These are phyloP conservation scores for Sinocyclocheilus grahami DNA, from an alignment of 2,113 vertebrate genomes.

Conservation along the genomic window DNA sequence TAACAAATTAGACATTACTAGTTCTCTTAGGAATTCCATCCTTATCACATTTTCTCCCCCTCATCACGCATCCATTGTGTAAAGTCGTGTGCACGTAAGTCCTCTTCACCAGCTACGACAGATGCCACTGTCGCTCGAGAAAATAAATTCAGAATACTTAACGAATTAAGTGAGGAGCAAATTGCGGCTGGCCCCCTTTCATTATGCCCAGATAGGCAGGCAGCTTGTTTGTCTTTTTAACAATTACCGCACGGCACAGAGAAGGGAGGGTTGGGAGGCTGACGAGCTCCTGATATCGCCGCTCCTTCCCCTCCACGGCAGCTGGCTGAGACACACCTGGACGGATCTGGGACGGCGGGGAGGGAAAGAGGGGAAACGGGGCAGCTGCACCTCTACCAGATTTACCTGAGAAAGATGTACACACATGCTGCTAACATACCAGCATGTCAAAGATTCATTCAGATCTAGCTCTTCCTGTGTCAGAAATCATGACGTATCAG, in stretches of 20 bases:
- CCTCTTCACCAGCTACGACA: slow-evolving; percentile 74
- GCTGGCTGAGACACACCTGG: slow-evolving; percentile 80
- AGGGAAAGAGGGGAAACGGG: slow-evolving; percentile 32
- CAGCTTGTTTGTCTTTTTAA: slow-evolving; percentile 80
- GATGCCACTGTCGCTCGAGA: slow-evolving; percentile 78
- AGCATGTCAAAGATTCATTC: background rate
- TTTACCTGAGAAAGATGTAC: slow-evolving; percentile 26
- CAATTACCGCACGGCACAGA: slow-evolving; percentile 72
- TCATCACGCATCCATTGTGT: background rate
- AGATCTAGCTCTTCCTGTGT: background rate
- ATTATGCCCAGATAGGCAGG: slow-evolving; percentile 75
- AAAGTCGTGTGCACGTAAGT: slow-evolving; percentile 30
- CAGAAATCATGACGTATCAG: background rate
- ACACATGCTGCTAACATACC: slow-evolving; percentile 24
- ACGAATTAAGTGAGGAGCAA: slow-evolving; percentile 83
- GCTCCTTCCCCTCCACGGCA: slow-evolving; percentile 70
- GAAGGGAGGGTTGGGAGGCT: slow-evolving; percentile 42
- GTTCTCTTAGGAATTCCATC: background rate
- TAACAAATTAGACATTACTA: background rate
- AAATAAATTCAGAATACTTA: slow-evolving; percentile 83
- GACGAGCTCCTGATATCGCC: slow-evolving; percentile 55
- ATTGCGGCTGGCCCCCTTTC: slow-evolving; percentile 80
- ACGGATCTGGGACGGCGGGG: slow-evolving; percentile 59
- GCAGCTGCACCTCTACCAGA: slow-evolving; percentile 45
- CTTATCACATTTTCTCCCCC: background rate